Percentiles rank a stretch among this genome's conserved stretches.
These are phyloP conservation scores for Saxicola maurus DNA, from an alignment of 2,797 vertebrate species.

Conservation along the genomic window DNA sequence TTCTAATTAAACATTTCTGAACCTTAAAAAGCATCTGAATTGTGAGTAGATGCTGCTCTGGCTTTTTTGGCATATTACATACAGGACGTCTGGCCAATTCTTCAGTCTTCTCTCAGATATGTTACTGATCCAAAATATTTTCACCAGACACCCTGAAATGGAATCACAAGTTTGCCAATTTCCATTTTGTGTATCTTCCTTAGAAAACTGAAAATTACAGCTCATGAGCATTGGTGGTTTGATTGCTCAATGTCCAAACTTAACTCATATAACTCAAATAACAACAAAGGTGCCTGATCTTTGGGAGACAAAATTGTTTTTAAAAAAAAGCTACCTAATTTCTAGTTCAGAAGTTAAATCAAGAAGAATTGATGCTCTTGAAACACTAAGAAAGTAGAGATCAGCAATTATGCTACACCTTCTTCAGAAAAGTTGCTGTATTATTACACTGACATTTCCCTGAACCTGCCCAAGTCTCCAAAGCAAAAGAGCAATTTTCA, in stretches of 20 bases:
- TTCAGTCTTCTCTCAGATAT: slow-evolving; percentile 67
- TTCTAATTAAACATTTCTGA: slow-evolving; percentile 56
- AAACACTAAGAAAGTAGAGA: neutral
- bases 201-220: slow-evolving; percentile 63
- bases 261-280: slow-evolving; percentile 17
- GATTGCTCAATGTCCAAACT: neutral
- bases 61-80: slow-evolving; percentile 53
- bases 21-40: slow-evolving; percentile 21
- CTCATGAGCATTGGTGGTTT: neutral
- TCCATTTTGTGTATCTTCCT: slow-evolving; percentile 69
- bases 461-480: slow-evolving; percentile 13
- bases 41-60: slow-evolving; percentile 14
- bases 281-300: neutral
- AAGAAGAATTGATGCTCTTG: neutral
- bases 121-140: slow-evolving; percentile 71
- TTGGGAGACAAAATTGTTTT: neutral
- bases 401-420: neutral
- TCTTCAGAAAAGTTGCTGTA: neutral
- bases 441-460: slow-evolving; percentile 25
- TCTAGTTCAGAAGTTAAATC: neutral
- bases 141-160: slow-evolving; percentile 71
- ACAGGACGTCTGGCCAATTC: slow-evolving; percentile 56
- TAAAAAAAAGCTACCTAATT: neutral
- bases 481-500: neutral
- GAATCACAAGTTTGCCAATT: slow-evolving; percentile 63